Base-by-base conservation (phyloP, 2,797 vertebrate species). In the Rhinella marina region DNA sequence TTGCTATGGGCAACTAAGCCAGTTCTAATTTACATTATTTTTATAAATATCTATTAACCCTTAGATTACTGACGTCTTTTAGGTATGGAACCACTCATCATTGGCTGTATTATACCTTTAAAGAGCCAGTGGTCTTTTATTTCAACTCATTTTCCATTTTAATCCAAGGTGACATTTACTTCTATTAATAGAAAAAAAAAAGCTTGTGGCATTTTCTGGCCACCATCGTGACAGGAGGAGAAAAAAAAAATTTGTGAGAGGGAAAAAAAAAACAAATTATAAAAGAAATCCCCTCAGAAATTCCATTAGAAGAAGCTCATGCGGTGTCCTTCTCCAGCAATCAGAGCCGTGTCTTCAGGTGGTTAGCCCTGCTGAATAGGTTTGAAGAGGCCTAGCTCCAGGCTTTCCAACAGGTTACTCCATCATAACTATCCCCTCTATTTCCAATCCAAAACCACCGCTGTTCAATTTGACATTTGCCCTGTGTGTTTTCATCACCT, bases 401-500 rank as follows among this genome's bases (percentile, higher is more conserved):
- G 50, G 70, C 48, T 89, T 89, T 32, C 17, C 17, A 0, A 76
- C 21, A 48, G 72, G 80, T 75, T 90, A 87, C 27, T 1, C 68
- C 87, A 64, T 86, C 64, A 61, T 0, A 84, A 81, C 70, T 16
- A 0, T 7, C 54, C n/a, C 16, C 27, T n/a, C 6, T 21, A 27
- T 62, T 72, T 73, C 80, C 85, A 88, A 6, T 78, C 75, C 82
- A 7, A 81, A 89, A 85, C 88, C 82, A 66, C 21, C 59, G 68
- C 86, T 73, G 52, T 83, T 90, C 81, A 66, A 59, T 88, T 87
- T 82, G 80, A 88, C 29, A n/a, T 81, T 86, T 88, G 64, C 61
- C 88, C 83, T 59, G 23, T 72, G 2, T 3, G 4, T 78, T 88
- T 90, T 87, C 25, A 76, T 85, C 72, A 76, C 85, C 68, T 17